phyloP scores from a whole-genome alignment of 2,113 vertebrate genomes.

The Stigmatopora argus region DNA sequence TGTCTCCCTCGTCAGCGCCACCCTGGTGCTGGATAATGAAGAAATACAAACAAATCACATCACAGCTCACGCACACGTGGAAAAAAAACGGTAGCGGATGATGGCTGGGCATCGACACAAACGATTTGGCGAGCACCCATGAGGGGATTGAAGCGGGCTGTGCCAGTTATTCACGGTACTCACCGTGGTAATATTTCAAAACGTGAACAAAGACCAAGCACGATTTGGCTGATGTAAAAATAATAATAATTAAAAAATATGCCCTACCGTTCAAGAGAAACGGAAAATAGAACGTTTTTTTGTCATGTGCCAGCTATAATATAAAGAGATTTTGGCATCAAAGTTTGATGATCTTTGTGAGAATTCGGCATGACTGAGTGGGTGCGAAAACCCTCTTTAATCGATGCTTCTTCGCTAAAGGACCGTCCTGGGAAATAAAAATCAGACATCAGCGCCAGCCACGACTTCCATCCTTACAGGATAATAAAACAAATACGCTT shows the following conservation, averaged over 20 bases:
- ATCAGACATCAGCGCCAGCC: slow-evolving; percentile 30
- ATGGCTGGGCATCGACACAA: slow-evolving; percentile 33
- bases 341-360: background rate
- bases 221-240: no score
- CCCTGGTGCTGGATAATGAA: slow-evolving; percentile 37
- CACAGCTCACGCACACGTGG: background rate
- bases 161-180: background rate
- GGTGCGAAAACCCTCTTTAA: background rate
- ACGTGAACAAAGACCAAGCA: background rate
- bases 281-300: no score
- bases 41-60: slow-evolving; percentile 37
- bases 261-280: no score
- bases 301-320: no score
- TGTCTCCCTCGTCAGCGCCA: slow-evolving; percentile 21
- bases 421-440: slow-evolving; percentile 9
- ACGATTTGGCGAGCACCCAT: slow-evolving; percentile 5
- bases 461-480: slow-evolving; percentile 17
- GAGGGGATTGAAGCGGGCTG: background rate
- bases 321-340: background rate
- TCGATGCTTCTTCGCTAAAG: background rate
- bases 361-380: background rate
- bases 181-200: background rate
- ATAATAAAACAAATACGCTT: background rate
- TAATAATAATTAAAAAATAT: no score
- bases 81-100: background rate